Evolutionary conservation across 2,888 invertebrate species (phyloP).

Genomic region (Timema podura): DNA sequence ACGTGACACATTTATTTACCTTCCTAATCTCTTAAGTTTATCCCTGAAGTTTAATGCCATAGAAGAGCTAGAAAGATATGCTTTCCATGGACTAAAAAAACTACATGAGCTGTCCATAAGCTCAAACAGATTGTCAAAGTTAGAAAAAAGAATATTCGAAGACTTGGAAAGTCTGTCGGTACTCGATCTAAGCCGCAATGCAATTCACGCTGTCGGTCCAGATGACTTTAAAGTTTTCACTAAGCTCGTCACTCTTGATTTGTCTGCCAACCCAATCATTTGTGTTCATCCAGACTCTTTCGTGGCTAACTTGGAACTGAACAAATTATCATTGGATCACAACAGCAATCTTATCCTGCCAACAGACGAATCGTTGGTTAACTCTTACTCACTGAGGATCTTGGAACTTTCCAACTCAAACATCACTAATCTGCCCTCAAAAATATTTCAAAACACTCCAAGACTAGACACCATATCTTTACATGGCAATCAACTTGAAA

Average conservation of each 20-base stretch:
- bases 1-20: neutral
- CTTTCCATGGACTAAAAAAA: neutral
- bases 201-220: neutral
- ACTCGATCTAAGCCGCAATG: neutral
- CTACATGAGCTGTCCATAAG: neutral
- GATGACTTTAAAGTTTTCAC: neutral
- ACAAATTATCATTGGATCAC: neutral
- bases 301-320: neutral
- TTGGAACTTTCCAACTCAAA: neutral
- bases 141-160: neutral
- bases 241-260: neutral
- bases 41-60: neutral
- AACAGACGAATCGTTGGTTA: neutral
- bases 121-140: neutral
- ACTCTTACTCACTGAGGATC: neutral
- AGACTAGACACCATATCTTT: neutral
- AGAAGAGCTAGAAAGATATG: neutral
- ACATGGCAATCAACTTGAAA: neutral
- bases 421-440: neutral
- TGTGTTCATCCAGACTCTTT: constrained; percentile 10
- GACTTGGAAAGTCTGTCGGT: neutral
- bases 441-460: neutral
- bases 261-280: neutral
- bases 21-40: neutral
- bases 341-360: constrained; percentile 1